These are phyloP conservation scores for Sesamia nonagrioides DNA, from an alignment of 1,140 invertebrate genomes.

Conservation along the genomic window DNA sequence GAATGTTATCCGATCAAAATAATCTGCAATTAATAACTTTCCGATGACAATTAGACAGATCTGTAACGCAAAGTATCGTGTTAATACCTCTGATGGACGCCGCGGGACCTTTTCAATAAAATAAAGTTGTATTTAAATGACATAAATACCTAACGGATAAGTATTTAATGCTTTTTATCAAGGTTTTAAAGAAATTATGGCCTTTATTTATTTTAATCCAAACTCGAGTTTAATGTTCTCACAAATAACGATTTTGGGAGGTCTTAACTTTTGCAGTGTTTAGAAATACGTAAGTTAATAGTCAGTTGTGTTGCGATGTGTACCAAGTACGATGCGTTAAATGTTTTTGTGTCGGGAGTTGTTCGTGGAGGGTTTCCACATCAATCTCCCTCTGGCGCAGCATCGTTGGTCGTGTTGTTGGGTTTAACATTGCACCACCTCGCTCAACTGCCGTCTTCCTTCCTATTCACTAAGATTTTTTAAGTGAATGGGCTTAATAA, in stretches of 20 bases:
- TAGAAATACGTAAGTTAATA: too few species aligned
- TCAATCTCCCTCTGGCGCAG: too few species aligned
- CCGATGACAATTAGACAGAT: slow-evolving; percentile 33
- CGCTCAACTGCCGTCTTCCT: too few species aligned
- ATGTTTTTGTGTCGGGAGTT: too few species aligned
- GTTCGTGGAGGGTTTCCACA: too few species aligned
- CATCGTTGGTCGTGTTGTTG: too few species aligned
- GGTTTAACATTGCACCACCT: too few species aligned
- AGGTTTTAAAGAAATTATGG: neutral
- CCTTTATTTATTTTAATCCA: neutral
- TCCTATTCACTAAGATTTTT: too few species aligned
- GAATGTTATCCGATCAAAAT: slow-evolving; percentile 30
- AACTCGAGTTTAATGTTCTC: neutral
- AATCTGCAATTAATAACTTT: slow-evolving; percentile 38
- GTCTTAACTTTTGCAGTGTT: neutral
- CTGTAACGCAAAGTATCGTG: slow-evolving; percentile 19
- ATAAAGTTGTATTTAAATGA: slow-evolving; percentile 27
- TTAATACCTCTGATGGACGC: slow-evolving; percentile 33
- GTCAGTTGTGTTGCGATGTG: too few species aligned
- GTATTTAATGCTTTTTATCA: neutral
- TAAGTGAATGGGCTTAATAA: too few species aligned
- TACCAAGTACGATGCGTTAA: too few species aligned
- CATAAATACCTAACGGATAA: slow-evolving; percentile 24
- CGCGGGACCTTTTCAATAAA: slow-evolving; percentile 23
- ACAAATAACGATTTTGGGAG: neutral